A percentile compares a stretch with the other conserved stretches of the same genome.
Evolutionary conservation across 1,140 invertebrate species (phyloP).

Genomic region (Metopolophium dirhodum): DNA sequence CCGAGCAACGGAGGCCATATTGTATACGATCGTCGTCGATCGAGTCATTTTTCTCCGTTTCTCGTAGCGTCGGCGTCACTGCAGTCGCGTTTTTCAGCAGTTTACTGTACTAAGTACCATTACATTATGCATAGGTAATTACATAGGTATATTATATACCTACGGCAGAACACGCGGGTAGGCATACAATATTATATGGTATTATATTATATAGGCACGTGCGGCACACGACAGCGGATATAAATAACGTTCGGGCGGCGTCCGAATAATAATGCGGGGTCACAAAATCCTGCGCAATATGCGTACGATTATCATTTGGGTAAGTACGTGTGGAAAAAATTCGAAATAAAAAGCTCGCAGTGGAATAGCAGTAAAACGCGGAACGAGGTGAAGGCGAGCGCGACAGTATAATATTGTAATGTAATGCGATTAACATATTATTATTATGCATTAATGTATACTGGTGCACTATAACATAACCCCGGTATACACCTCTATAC

Average conservation of each 20-base stretch:
- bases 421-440: slow-evolving; percentile 7
- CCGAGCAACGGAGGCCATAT: slow-evolving; percentile 40
- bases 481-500: background rate
- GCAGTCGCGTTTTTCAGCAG: background rate
- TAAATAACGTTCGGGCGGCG: background rate
- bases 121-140: no score
- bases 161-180: no score
- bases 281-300: background rate
- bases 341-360: background rate
- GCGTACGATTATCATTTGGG: no score
- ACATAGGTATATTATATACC: no score
- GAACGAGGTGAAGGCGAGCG: background rate
- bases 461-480: background rate
- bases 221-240: no score
- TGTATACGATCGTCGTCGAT: slow-evolving; percentile 17
- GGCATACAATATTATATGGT: no score
- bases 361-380: background rate
- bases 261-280: background rate
- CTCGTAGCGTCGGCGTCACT: background rate
- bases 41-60: slow-evolving; percentile 46
- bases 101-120: background rate
- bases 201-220: no score
- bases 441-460: background rate
- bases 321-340: background rate
- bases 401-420: background rate